A percentile compares a stretch with the other conserved stretches of the same genome.
Conservation (phyloP, 2,888 invertebrate genomes). For the Unio pictorum region DNA sequence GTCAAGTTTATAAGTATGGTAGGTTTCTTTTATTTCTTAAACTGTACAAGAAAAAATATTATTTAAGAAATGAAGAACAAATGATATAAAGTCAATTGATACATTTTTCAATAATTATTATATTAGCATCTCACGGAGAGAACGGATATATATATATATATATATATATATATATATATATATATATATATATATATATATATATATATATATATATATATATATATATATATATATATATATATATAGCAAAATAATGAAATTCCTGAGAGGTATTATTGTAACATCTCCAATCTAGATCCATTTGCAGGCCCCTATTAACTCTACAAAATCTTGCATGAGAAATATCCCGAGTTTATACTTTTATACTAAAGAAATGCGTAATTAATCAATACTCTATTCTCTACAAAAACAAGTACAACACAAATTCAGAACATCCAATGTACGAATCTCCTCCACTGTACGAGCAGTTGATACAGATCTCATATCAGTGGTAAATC, state of each 20-base stretch:
- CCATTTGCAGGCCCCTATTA: conserved; percentile 14
- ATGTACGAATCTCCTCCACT: conserved; percentile 10
- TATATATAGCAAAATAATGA: conserved; percentile 4
- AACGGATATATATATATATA: neutral
- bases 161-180: too few species aligned
- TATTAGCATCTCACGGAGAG: too few species aligned
- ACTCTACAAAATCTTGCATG: conserved; percentile 12
- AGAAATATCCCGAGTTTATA: conserved; percentile 13
- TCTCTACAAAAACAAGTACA: conserved; percentile 13
- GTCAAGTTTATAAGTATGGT: too few species aligned
- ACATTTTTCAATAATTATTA: too few species aligned
- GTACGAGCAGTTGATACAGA: conserved; percentile 8
- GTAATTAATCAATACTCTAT: conserved; percentile 19
- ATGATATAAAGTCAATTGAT: too few species aligned
- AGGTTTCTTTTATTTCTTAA: too few species aligned
- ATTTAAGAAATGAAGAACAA: too few species aligned
- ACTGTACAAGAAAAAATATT: too few species aligned
- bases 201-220: too few species aligned
- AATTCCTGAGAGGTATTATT: conserved; percentile 10
- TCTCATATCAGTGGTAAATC: conserved; percentile 10
- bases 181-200: too few species aligned
- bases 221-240: neutral
- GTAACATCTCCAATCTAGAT: conserved; percentile 9
- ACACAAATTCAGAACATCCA: conserved; percentile 12
- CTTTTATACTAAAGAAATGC: conserved; percentile 13